A percentile compares a stretch with the other conserved stretches of the same genome.
phyloP scores from a whole-genome alignment of 1,140 invertebrate genomes.

The Melanaphis sacchari region DNA sequence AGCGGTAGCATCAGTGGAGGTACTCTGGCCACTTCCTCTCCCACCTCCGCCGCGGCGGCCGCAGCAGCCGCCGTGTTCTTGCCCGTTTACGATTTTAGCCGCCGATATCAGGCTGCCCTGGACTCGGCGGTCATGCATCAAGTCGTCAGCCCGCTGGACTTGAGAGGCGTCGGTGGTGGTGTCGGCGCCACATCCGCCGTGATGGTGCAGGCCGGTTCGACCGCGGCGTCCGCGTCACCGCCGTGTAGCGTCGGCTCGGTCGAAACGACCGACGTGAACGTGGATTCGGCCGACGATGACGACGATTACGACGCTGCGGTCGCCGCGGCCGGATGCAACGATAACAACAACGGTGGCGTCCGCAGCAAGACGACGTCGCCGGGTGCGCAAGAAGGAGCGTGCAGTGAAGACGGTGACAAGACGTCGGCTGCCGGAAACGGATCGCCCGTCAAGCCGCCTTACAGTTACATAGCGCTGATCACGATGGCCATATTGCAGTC shows the following conservation, averaged over 20 bases:
- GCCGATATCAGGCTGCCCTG: conserved; percentile 30
- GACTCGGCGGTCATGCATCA: conserved; percentile 8
- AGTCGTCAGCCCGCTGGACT: conserved; percentile 60
- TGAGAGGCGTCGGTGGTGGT: conserved; percentile 57
- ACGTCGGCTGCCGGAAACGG: conserved; percentile 44
- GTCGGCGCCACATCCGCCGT: background rate
- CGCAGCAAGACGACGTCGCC: conserved; percentile 6
- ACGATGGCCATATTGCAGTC: conserved; percentile 98
- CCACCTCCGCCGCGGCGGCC: background rate
- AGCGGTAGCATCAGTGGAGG: background rate
- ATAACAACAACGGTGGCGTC: conserved; percentile 1
- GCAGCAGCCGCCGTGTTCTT: conserved; percentile 10
- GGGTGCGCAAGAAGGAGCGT: background rate
- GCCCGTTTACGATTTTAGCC: conserved; percentile 48
- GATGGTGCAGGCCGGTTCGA: conserved; percentile 32
- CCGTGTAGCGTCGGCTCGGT: conserved; percentile 58
- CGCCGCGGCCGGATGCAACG: background rate
- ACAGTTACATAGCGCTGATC: conserved; percentile 97
- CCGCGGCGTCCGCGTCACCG: conserved; percentile 40
- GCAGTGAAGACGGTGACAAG: conserved; percentile 58
- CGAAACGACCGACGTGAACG: conserved; percentile 62
- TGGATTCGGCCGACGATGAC: conserved; percentile 62
- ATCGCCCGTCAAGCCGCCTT: conserved; percentile 83
- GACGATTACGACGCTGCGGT: conserved; percentile 45
- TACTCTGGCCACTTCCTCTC: background rate